Evolutionary conservation across 1,140 invertebrate species (phyloP).

Genomic region (Drosophila guanche): DNA sequence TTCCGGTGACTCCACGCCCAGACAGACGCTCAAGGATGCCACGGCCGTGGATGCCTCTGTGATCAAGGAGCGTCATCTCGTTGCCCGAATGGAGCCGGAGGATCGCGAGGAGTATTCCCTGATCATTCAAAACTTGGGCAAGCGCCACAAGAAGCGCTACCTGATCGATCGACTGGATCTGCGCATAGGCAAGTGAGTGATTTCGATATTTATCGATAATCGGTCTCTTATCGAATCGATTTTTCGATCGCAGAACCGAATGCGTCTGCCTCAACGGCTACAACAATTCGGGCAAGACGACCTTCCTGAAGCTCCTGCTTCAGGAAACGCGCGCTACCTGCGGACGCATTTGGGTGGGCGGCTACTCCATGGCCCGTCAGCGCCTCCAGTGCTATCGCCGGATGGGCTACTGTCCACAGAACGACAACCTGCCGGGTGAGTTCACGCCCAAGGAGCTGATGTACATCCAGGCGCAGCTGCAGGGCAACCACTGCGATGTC

Average conservation of each 20-base stretch:
- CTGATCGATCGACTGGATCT: conserved; percentile 47
- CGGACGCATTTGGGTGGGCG: conserved; percentile 50
- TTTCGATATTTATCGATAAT: not conserved
- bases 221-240: not conserved
- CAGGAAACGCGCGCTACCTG: conserved; percentile 15
- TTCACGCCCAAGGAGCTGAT: conserved; percentile 53
- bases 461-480: conserved; percentile 19
- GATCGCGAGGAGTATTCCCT: conserved; percentile 9
- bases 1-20: too few relatives aligned
- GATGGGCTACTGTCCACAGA: conserved; percentile 58
- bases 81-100: conserved; percentile 7
- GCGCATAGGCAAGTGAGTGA: conserved; percentile 39
- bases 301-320: conserved; percentile 36
- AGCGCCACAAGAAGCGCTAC: not conserved
- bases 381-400: conserved; percentile 25
- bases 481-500: conserved; percentile 5
- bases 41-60: conserved; percentile 23
- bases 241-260: conserved; percentile 30
- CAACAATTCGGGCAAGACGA: conserved; percentile 59
- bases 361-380: conserved; percentile 11
- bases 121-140: conserved; percentile 18
- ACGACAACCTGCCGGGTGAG: conserved; percentile 14
- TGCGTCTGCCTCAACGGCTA: conserved; percentile 46
- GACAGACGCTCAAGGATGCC: too few relatives aligned
- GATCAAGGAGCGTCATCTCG: conserved; percentile 7